A percentile compares a stretch with the other conserved stretches of the same genome.
phyloP scores from a whole-genome alignment of 2,888 invertebrate species.

The Furcula furcula region DNA sequence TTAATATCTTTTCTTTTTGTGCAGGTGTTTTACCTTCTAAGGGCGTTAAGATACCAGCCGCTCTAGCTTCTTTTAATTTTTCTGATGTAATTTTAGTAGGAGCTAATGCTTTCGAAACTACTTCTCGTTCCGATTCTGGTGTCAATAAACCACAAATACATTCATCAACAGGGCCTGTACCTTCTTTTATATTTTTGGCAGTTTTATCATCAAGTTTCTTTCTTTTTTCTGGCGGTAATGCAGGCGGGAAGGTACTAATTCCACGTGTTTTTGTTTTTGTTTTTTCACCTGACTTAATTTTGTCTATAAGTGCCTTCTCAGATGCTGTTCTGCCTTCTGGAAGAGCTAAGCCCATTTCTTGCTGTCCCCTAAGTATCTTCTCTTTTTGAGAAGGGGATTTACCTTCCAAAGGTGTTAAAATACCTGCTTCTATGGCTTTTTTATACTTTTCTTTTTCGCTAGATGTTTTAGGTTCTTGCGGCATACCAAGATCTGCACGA shows the following conservation, averaged over 20 bases:
- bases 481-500: slow-evolving; percentile 32
- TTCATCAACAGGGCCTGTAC: slow-evolving; percentile 35
- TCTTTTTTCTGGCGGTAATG: slow-evolving; percentile 15
- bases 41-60: slow-evolving; percentile 8
- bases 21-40: slow-evolving; percentile 9
- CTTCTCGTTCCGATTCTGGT: slow-evolving; percentile 23
- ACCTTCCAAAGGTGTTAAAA: slow-evolving; percentile 26
- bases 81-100: neutral
- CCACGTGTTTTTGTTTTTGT: neutral
- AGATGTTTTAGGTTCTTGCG: slow-evolving; percentile 28
- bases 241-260: neutral
- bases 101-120: neutral
- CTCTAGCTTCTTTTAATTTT: slow-evolving; percentile 9
- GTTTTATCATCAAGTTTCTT: slow-evolving; percentile 27
- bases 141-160: slow-evolving; percentile 35
- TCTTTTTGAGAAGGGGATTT: slow-evolving; percentile 23
- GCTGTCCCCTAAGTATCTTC: slow-evolving; percentile 19
- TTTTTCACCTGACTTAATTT: slow-evolving; percentile 4
- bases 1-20: slow-evolving; percentile 12
- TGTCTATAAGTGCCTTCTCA: slow-evolving; percentile 12
- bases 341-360: slow-evolving; percentile 16
- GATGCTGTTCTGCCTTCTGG: slow-evolving; percentile 18
- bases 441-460: slow-evolving; percentile 17
- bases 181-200: slow-evolving; percentile 33
- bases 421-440: slow-evolving; percentile 21